Evolutionary conservation across 2,888 invertebrate species (phyloP).

Genomic region (Tipula vernalis): DNA sequence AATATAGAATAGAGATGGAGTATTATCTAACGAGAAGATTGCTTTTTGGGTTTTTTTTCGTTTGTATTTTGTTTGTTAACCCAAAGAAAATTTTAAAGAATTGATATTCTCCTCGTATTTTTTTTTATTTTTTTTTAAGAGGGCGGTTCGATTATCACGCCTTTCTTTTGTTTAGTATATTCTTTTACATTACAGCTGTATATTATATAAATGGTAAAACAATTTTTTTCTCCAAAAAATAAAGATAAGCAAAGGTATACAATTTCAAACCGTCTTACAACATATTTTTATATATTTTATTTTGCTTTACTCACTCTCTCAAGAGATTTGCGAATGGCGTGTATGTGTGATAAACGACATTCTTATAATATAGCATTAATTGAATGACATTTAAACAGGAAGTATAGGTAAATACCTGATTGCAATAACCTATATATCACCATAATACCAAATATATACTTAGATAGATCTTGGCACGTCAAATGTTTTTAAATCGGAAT

Average conservation of each 20-base stretch:
- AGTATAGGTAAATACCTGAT: not conserved
- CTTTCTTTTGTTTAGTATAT: not conserved
- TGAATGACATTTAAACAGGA: not conserved
- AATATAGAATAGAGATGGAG: not conserved
- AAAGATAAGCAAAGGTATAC: not conserved
- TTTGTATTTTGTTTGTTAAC: not conserved
- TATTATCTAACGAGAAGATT: not conserved
- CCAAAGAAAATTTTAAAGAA: not conserved
- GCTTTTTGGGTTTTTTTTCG: not conserved
- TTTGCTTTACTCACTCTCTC: not conserved
- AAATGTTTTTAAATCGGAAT: not conserved
- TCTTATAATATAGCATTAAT: not conserved
- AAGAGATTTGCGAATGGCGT: not conserved
- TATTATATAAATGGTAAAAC: not conserved
- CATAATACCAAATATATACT: not conserved
- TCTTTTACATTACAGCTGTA: not conserved
- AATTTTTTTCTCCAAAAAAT: not conserved
- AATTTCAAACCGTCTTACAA: not conserved
- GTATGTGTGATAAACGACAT: not conserved
- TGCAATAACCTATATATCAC: not conserved
- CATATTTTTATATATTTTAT: not conserved
- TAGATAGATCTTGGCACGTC: not conserved
- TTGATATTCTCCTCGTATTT: not conserved
- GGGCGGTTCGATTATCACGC: not conserved
- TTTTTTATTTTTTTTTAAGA: not conserved